A percentile compares a stretch with the other conserved stretches of the same genome.
These are phyloP conservation scores for Erythrolamprus reginae DNA, from an alignment of 2,113 vertebrate genomes.

Conservation along the genomic window DNA sequence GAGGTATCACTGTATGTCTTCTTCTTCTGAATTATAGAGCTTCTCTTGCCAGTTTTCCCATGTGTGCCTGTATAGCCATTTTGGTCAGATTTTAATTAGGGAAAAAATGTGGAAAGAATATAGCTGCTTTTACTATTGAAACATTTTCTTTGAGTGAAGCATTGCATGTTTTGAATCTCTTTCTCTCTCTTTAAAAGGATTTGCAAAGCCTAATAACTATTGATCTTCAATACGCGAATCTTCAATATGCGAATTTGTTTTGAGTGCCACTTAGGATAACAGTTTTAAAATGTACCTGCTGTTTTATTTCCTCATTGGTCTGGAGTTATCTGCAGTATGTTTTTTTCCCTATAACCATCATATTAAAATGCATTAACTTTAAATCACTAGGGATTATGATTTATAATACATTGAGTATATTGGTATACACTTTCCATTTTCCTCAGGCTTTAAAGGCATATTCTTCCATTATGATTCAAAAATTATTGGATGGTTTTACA, in stretches of 20 bases:
- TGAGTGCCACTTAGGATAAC: not conserved
- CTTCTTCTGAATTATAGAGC: not conserved
- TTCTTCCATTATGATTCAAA: not conserved
- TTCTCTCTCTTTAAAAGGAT: not conserved
- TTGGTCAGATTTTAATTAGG: not conserved
- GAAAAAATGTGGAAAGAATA: not conserved
- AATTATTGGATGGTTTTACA: not conserved
- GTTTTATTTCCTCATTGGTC: not conserved
- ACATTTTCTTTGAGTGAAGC: not conserved
- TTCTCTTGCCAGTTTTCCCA: not conserved
- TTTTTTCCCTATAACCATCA: not conserved
- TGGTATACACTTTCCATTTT: not conserved
- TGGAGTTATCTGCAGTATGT: not conserved
- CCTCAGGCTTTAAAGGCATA: not conserved
- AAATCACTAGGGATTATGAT: slow-evolving; percentile 14
- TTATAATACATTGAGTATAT: not conserved
- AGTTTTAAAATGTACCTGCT: not conserved
- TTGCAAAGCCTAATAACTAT: not conserved
- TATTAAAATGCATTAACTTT: slow-evolving; percentile 18
- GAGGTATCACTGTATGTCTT: too few relatives aligned
- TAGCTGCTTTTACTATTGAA: not conserved
- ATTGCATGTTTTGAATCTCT: not conserved
- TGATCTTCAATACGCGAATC: not conserved
- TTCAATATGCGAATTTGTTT: not conserved
- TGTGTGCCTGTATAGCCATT: not conserved